Evolutionary conservation across 2,113 vertebrate species (phyloP).

Genomic region (Amphiprion percula): DNA sequence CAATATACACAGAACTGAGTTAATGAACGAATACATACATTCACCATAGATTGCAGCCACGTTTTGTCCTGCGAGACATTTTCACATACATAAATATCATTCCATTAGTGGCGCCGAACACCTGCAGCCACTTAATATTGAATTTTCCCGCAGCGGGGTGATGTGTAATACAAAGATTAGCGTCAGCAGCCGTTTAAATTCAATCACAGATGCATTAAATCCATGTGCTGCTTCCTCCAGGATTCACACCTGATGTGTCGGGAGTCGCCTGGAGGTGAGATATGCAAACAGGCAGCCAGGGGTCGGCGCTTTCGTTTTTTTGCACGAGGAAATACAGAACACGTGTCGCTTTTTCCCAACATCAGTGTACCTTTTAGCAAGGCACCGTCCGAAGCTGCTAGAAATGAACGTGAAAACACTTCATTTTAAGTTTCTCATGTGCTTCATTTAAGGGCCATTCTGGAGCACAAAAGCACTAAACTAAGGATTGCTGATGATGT

Average conservation of each 20-base stretch:
- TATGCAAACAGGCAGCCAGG: constrained; percentile 27
- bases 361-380: constrained; percentile 27
- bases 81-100: constrained; percentile 55
- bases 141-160: constrained; percentile 36
- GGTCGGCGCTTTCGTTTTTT: constrained; percentile 6
- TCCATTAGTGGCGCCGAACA: constrained; percentile 59
- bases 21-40: background rate
- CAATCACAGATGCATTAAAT: constrained; percentile 55
- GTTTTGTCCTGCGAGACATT: background rate
- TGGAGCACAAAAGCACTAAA: too few species aligned
- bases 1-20: background rate
- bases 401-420: background rate
- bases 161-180: constrained; percentile 67
- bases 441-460: too few species aligned
- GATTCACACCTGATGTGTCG: constrained; percentile 47
- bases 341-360: constrained; percentile 1
- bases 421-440: too few species aligned
- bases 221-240: constrained; percentile 8
- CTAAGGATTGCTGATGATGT: background rate
- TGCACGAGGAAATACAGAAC: constrained; percentile 4
- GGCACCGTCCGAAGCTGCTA: too few species aligned
- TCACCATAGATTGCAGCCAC: background rate
- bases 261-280: constrained; percentile 46
- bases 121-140: constrained; percentile 66
- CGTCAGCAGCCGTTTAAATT: constrained; percentile 42